Conservation (phyloP, 92 coral and sea anemone genomes). For the Muricea muricata region DNA sequence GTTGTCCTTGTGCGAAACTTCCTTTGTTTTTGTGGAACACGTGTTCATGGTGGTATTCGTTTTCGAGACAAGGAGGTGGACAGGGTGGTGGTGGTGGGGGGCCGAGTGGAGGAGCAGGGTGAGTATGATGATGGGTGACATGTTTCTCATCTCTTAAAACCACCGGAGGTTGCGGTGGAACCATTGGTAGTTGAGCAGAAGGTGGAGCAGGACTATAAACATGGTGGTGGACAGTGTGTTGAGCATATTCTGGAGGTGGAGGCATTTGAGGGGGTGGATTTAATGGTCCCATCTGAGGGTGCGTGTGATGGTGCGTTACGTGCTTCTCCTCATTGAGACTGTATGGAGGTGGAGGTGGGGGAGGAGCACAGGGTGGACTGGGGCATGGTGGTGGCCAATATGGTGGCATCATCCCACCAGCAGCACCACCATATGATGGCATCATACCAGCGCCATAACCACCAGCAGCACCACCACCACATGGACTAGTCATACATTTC, state of each 20-base stretch:
- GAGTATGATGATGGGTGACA: constrained; percentile 47
- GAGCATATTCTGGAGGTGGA: constrained; percentile 31
- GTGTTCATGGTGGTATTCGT: constrained; percentile 36
- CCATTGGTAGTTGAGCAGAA: constrained; percentile 29
- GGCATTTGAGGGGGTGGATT: constrained; percentile 34
- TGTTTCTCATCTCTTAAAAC: constrained; percentile 46
- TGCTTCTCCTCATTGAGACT: constrained; percentile 29
- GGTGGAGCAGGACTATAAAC: constrained; percentile 34
- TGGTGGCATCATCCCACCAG: constrained; percentile 36
- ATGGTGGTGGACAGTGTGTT: constrained; percentile 41
- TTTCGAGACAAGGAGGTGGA: constrained; percentile 32
- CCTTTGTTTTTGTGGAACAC: constrained; percentile 37
- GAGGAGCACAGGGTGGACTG: constrained; percentile 37
- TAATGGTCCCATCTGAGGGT: constrained; percentile 32
- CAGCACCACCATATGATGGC: constrained; percentile 19
- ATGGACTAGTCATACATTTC: constrained; percentile 39
- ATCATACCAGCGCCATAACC: constrained; percentile 14
- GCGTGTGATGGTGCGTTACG: constrained; percentile 38
- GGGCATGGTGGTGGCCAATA: constrained; percentile 52
- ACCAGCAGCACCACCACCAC: constrained; percentile 34
- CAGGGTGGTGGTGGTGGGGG: constrained; percentile 44
- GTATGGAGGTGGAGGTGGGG: constrained; percentile 41
- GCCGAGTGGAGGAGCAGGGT: constrained; percentile 46
- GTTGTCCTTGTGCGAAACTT: constrained; percentile 42
- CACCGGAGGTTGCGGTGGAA: constrained; percentile 44